phyloP scores from a whole-genome alignment of 2,888 invertebrate species.

The Idaea biselata region DNA sequence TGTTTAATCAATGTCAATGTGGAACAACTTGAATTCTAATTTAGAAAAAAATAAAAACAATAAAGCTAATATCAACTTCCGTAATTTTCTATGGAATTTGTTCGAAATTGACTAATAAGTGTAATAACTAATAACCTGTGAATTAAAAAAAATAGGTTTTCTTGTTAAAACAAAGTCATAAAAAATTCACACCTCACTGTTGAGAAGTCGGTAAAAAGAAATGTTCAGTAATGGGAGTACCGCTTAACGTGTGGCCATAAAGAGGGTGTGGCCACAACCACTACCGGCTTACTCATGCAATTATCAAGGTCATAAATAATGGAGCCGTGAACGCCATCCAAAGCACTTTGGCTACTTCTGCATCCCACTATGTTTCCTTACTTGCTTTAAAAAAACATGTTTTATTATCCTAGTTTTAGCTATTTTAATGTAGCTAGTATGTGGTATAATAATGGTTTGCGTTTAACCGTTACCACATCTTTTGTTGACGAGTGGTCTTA shows the following conservation, averaged over 20 bases:
- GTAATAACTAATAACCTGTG: no score
- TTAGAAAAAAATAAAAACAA: no score
- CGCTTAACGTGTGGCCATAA: slow-evolving; percentile 71
- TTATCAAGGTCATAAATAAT: slow-evolving; percentile 80
- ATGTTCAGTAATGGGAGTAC: slow-evolving; percentile 60
- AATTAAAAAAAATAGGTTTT: no score
- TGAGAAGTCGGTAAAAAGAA: slow-evolving; percentile 53
- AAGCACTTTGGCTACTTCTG: slow-evolving; percentile 73
- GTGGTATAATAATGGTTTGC: no score
- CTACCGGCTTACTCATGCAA: slow-evolving; percentile 75
- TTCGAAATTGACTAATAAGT: no score
- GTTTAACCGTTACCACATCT: no score
- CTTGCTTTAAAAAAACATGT: background rate
- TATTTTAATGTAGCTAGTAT: background rate
- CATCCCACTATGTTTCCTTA: slow-evolving; percentile 52
- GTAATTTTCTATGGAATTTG: no score
- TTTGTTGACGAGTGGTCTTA: no score
- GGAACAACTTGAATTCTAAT: no score
- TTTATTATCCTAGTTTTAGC: background rate
- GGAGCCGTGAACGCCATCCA: slow-evolving; percentile 73
- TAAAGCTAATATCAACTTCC: no score
- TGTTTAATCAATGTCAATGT: no score
- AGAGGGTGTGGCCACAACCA: slow-evolving; percentile 75
- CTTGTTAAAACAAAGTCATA: slow-evolving; percentile 32
- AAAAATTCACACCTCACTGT: slow-evolving; percentile 22